phyloP scores from a whole-genome alignment of 2,797 vertebrate species.

The Sarcoramphus papa region DNA sequence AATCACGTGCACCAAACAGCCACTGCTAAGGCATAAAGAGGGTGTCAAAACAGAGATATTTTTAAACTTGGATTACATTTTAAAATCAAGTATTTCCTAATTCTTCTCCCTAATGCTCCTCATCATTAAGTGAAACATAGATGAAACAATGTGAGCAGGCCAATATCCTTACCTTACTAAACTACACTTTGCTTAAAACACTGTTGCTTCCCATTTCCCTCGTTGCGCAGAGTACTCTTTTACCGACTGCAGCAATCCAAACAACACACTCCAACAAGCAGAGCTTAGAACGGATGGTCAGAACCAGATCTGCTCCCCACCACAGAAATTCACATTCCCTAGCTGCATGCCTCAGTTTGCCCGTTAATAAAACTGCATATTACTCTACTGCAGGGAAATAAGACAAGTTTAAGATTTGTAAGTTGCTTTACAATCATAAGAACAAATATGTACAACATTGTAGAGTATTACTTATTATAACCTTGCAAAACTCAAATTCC shows the following conservation, averaged over 20 bases:
- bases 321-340: background rate
- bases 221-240: accelerated
- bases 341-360: background rate
- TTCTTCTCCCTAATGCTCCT: background rate
- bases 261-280: background rate
- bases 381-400: background rate
- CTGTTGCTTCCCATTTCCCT: background rate
- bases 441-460: accelerated
- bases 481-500: background rate
- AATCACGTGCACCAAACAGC: background rate
- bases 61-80: background rate
- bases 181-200: background rate
- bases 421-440: background rate
- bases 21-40: background rate
- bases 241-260: background rate
- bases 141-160: background rate
- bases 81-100: background rate
- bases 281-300: background rate
- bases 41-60: background rate
- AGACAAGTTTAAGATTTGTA: background rate
- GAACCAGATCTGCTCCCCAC: background rate
- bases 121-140: background rate
- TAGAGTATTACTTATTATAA: background rate
- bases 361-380: background rate
- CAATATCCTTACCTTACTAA: background rate